phyloP scores from a whole-genome alignment of 2,888 invertebrate genomes.

The Cantharis flavilabris region DNA sequence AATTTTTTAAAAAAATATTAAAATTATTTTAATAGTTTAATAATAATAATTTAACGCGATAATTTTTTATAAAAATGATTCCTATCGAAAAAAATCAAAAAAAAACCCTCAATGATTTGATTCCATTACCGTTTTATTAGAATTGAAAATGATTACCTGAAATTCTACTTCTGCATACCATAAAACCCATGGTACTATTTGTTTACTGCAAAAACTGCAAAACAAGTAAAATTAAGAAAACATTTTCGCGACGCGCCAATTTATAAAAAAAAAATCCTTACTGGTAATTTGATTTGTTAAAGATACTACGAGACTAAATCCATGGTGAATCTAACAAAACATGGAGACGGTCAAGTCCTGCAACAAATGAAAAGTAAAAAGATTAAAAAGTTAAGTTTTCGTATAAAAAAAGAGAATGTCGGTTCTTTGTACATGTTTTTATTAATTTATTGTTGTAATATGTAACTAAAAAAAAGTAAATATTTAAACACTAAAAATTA shows the following conservation, averaged over 20 bases:
- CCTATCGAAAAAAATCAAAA: too few relatives aligned
- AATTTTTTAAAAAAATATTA: too few relatives aligned
- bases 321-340: background rate
- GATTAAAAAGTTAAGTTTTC: background rate
- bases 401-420: background rate
- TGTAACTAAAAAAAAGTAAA: constrained; percentile 25
- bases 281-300: background rate
- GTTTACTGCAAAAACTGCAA: too few relatives aligned
- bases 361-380: background rate
- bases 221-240: background rate
- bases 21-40: too few relatives aligned
- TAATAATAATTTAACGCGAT: too few relatives aligned
- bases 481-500: constrained; percentile 20
- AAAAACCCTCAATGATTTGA: too few relatives aligned
- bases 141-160: background rate
- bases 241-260: background rate
- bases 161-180: background rate
- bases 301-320: background rate
- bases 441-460: constrained; percentile 21
- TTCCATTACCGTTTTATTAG: too few relatives aligned
- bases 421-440: constrained; percentile 25
- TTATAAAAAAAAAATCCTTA: background rate
- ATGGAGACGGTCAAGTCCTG: background rate
- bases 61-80: too few relatives aligned
- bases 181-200: background rate